Evolutionary conservation across 2,113 vertebrate species (phyloP).

Genomic region (Nanorana parkeri): DNA sequence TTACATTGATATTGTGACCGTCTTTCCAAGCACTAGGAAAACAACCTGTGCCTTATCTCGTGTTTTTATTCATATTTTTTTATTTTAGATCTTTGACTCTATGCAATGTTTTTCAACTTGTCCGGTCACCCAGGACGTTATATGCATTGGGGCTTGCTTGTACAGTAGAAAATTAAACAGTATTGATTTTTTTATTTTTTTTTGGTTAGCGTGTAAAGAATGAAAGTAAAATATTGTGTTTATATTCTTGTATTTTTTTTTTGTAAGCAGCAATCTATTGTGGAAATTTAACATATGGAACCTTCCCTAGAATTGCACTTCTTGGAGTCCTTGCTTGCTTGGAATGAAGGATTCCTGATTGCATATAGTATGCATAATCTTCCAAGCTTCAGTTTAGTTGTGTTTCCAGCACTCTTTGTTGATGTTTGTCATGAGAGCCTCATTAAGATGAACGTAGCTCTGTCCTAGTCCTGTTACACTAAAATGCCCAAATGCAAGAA

Average conservation of each 20-base stretch:
- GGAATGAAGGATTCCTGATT: slow-evolving; percentile 44
- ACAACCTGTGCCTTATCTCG: slow-evolving; percentile 79
- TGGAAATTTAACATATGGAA: not conserved
- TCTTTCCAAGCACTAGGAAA: slow-evolving; percentile 65
- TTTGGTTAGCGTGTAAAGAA: slow-evolving; percentile 19
- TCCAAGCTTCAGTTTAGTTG: slow-evolving; percentile 2
- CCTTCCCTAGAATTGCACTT: slow-evolving; percentile 26
- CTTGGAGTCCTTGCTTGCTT: slow-evolving; percentile 32
- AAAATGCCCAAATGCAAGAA: slow-evolving; percentile 38
- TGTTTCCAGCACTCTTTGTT: slow-evolving; percentile 36
- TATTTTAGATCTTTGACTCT: slow-evolving; percentile 38
- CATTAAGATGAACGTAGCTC: slow-evolving; percentile 10
- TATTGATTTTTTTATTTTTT: slow-evolving; percentile 28
- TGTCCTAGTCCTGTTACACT: slow-evolving; percentile 45
- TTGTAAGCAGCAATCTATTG: slow-evolving; percentile 2
- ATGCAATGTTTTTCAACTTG: slow-evolving; percentile 47
- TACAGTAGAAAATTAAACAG: slow-evolving; percentile 52
- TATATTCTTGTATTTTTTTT: not conserved
- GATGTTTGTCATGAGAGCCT: slow-evolving; percentile 20
- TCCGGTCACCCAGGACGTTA: slow-evolving; percentile 29
- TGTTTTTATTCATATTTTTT: slow-evolving; percentile 31
- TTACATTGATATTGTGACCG: slow-evolving; percentile 69
- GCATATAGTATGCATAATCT: slow-evolving; percentile 30
- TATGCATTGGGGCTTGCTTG: slow-evolving; percentile 51
- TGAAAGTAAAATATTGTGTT: slow-evolving; percentile 14